phyloP scores from a whole-genome alignment of 2,113 vertebrate genomes.

The Butorides virescens region DNA sequence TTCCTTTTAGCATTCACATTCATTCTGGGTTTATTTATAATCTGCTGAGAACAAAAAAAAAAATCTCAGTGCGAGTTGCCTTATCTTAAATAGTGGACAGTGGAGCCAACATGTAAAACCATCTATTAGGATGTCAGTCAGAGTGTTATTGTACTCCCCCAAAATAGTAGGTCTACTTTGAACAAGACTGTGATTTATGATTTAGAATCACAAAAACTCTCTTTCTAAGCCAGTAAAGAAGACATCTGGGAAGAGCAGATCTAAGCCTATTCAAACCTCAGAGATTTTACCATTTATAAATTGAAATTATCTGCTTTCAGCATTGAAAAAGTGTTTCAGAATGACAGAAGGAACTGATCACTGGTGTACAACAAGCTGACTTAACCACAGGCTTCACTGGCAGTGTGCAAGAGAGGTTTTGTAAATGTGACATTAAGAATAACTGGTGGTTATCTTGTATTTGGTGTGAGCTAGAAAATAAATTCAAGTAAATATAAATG shows the following conservation, averaged over 20 bases:
- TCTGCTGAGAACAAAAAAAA: neutral
- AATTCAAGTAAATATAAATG: neutral
- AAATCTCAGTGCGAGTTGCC: neutral
- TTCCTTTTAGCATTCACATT: neutral
- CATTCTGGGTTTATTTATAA: neutral
- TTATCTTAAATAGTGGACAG: conserved; percentile 5
- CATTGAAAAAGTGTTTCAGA: neutral
- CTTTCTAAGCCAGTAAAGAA: neutral
- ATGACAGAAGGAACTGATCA: neutral
- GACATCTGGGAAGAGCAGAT: neutral
- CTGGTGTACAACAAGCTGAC: neutral
- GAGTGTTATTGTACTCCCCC: neutral
- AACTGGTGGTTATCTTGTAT: neutral
- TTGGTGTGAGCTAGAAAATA: neutral
- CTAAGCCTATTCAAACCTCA: neutral
- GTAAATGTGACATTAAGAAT: neutral
- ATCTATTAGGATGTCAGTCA: conserved; percentile 11
- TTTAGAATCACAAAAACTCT: neutral
- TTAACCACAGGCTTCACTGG: neutral
- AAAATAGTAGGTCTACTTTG: conserved; percentile 10
- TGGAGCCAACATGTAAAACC: neutral
- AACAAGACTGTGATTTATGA: conserved; percentile 3
- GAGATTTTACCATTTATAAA: neutral
- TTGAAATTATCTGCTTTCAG: neutral
- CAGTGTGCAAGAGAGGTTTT: neutral